Percentiles rank a stretch among this genome's conserved stretches.
phyloP scores from a whole-genome alignment of 2,113 vertebrate species.

The Xenopus borealis region DNA sequence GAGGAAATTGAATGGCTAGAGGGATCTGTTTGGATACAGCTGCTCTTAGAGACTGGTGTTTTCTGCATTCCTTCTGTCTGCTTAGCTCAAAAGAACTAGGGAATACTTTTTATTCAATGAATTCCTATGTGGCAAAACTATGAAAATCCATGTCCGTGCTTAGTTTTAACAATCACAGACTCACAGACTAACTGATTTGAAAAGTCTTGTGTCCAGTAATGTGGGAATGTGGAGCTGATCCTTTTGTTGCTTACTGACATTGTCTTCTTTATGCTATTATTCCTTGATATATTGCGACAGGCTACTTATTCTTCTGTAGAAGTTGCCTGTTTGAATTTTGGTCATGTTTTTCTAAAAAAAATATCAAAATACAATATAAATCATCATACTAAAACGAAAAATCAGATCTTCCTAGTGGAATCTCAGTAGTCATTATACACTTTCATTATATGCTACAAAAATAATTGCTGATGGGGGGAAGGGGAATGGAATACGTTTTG shows the following conservation, averaged over 20 bases:
- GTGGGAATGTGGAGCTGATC: not conserved
- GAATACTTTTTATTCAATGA: conserved; percentile 30
- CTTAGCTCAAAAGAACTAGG: conserved; percentile 19
- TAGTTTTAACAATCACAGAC: conserved; percentile 33
- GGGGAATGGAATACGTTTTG: too few species aligned
- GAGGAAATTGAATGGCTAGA: conserved; percentile 18
- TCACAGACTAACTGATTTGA: conserved; percentile 11
- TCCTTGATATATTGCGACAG: not conserved
- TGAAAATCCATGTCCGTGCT: conserved; percentile 25
- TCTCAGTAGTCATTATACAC: too few species aligned
- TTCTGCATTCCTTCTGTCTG: conserved; percentile 26
- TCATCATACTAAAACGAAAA: too few species aligned
- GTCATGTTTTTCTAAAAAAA: not conserved
- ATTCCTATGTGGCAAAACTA: conserved; percentile 15
- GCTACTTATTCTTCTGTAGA: not conserved
- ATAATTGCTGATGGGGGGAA: too few species aligned
- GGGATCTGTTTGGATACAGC: conserved; percentile 31
- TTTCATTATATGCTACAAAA: too few species aligned
- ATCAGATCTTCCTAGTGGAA: too few species aligned
- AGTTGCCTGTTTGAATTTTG: not conserved
- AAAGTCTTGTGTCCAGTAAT: not conserved
- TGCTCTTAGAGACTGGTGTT: conserved; percentile 7
- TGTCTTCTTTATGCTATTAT: too few species aligned
- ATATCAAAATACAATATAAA: too few species aligned
- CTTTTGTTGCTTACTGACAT: not conserved